Evolutionary conservation across 2,888 invertebrate species (phyloP).

Genomic region (Tinea trinotella): DNA sequence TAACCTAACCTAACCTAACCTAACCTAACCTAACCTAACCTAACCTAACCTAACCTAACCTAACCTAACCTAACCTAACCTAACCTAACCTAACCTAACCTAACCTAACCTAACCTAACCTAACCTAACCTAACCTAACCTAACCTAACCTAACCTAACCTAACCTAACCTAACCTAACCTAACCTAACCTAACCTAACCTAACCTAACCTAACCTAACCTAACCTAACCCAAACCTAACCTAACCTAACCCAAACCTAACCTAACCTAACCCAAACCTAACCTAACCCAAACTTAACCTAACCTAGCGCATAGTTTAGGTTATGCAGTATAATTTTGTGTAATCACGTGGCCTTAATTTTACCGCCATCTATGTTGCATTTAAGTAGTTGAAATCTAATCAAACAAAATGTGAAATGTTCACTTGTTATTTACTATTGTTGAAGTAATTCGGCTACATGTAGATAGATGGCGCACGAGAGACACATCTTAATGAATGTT

Average conservation of each 20-base stretch:
- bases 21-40: slow-evolving; percentile 28
- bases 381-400: no score
- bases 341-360: no score
- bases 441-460: no score
- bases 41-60: slow-evolving; percentile 28
- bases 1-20: slow-evolving; percentile 27
- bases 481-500: no score
- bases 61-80: slow-evolving; percentile 28
- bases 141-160: slow-evolving; percentile 27
- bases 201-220: slow-evolving; percentile 21
- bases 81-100: slow-evolving; percentile 27
- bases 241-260: slow-evolving; percentile 12
- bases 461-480: no score
- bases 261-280: slow-evolving; percentile 17
- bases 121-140: slow-evolving; percentile 27
- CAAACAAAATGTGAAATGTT: no score
- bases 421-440: no score
- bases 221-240: slow-evolving; percentile 14
- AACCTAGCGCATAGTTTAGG: slow-evolving; percentile 21
- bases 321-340: background rate
- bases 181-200: slow-evolving; percentile 26
- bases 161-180: slow-evolving; percentile 27
- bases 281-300: slow-evolving; percentile 24
- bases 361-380: background rate
- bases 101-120: slow-evolving; percentile 27